Conservation (phyloP, 2,797 vertebrate genomes). For the Enoplosus armatus region DNA sequence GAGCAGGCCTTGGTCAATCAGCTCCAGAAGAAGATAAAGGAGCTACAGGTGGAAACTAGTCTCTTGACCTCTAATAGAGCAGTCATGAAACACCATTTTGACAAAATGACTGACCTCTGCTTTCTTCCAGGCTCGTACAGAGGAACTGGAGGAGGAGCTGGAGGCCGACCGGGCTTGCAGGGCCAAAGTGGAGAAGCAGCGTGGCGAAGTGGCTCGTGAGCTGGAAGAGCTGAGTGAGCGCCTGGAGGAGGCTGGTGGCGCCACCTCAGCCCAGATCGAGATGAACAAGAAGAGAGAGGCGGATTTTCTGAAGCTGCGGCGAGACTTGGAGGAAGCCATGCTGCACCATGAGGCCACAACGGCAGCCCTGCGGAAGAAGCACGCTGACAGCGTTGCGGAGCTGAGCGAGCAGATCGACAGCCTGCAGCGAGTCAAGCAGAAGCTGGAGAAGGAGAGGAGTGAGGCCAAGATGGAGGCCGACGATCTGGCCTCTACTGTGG, state of each 20-base stretch:
- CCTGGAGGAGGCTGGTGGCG: slow-evolving; percentile 93
- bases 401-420: slow-evolving; percentile 93
- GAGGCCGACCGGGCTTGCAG: slow-evolving; percentile 90
- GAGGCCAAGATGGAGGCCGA: slow-evolving; percentile 95
- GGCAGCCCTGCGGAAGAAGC: slow-evolving; percentile 90
- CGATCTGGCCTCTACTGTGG: slow-evolving; percentile 90
- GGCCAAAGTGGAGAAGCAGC: slow-evolving; percentile 94
- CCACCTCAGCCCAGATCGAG: slow-evolving; percentile 90
- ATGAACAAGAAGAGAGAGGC: slow-evolving; percentile 92
- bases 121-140: slow-evolving; percentile 87
- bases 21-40: slow-evolving; percentile 96
- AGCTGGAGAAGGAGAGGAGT: slow-evolving; percentile 93
- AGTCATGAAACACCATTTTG: not conserved
- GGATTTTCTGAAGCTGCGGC: slow-evolving; percentile 89
- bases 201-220: slow-evolving; percentile 89
- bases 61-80: not conserved
- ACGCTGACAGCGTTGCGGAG: slow-evolving; percentile 88
- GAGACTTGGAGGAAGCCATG: slow-evolving; percentile 92
- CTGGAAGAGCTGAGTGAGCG: slow-evolving; percentile 94
- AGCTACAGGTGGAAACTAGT: slow-evolving; percentile 87
- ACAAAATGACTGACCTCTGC: not conserved
- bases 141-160: slow-evolving; percentile 96
- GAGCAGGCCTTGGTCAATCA: slow-evolving; percentile 89
- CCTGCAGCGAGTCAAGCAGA: slow-evolving; percentile 93
- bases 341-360: slow-evolving; percentile 91